These are phyloP conservation scores for Pemphigus obesinymphae DNA, from an alignment of 1,140 invertebrate genomes.

Conservation along the genomic window DNA sequence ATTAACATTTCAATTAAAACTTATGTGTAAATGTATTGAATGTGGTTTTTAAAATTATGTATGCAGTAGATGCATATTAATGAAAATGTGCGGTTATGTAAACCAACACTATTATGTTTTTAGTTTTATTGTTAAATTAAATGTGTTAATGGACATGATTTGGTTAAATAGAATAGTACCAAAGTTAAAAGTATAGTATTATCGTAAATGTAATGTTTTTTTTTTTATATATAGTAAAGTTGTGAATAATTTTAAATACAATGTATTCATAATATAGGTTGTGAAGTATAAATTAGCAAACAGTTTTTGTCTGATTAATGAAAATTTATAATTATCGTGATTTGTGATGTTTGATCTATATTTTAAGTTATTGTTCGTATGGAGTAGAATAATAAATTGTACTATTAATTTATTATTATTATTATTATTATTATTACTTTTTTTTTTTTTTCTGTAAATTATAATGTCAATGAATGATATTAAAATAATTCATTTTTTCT, in stretches of 20 bases:
- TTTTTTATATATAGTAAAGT: neutral
- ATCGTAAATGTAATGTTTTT: neutral
- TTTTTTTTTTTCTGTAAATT: neutral
- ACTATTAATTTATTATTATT: neutral
- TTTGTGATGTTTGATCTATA: neutral
- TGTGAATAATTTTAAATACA: slow-evolving; percentile 22
- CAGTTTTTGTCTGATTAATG: neutral
- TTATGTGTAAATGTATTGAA: neutral
- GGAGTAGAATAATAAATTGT: neutral
- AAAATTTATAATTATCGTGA: neutral
- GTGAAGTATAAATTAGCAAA: neutral
- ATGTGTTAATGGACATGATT: neutral
- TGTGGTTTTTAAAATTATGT: neutral
- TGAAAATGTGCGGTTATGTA: neutral
- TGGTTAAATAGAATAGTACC: slow-evolving; percentile 7
- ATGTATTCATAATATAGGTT: slow-evolving; percentile 15
- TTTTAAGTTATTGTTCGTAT: neutral
- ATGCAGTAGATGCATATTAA: neutral
- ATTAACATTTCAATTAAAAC: no score
- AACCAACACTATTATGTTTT: neutral
- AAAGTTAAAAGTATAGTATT: neutral
- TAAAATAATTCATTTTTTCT: no score
- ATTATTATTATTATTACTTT: neutral
- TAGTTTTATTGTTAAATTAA: neutral
- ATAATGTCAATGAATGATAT: no score